Percentiles rank a stretch among this genome's conserved stretches.
Conservation (phyloP, 1,140 invertebrate genomes). For the Pogonomyrmex californicus region DNA sequence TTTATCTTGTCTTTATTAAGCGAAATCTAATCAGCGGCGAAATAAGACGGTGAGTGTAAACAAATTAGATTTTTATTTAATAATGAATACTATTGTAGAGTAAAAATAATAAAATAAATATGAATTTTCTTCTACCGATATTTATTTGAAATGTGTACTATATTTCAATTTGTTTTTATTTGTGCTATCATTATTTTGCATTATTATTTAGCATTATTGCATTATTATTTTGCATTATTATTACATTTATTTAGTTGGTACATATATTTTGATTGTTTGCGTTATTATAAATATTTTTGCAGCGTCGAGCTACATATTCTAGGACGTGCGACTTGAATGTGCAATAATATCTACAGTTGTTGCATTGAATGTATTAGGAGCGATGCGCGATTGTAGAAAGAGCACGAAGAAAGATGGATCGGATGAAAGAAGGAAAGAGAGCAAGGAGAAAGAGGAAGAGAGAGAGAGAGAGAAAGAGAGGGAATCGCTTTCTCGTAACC, state of each 20-base stretch:
- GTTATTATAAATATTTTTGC: slow-evolving; percentile 17
- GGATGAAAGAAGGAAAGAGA: slow-evolving; percentile 34
- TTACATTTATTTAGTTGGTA: neutral
- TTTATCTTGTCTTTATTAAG: neutral
- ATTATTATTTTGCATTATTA: neutral
- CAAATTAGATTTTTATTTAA: neutral
- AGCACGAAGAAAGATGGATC: slow-evolving; percentile 54
- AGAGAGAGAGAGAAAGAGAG: slow-evolving; percentile 37
- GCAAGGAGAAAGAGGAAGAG: slow-evolving; percentile 31
- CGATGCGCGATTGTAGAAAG: slow-evolving; percentile 42
- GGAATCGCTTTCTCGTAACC: slow-evolving; percentile 81
- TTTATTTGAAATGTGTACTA: neutral
- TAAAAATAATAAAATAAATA: neutral
- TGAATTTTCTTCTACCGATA: neutral
- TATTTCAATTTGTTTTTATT: neutral
- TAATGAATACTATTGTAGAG: neutral
- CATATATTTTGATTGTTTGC: neutral
- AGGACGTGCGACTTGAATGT: slow-evolving; percentile 20
- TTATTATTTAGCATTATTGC: neutral
- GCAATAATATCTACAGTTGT: slow-evolving; percentile 9
- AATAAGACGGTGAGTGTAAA: neutral
- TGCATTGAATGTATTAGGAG: slow-evolving; percentile 33
- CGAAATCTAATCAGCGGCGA: neutral
- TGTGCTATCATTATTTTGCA: neutral
- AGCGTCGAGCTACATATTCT: neutral